Base-by-base conservation (phyloP, 2,888 invertebrate species). In the Bombylius discolor region DNA sequence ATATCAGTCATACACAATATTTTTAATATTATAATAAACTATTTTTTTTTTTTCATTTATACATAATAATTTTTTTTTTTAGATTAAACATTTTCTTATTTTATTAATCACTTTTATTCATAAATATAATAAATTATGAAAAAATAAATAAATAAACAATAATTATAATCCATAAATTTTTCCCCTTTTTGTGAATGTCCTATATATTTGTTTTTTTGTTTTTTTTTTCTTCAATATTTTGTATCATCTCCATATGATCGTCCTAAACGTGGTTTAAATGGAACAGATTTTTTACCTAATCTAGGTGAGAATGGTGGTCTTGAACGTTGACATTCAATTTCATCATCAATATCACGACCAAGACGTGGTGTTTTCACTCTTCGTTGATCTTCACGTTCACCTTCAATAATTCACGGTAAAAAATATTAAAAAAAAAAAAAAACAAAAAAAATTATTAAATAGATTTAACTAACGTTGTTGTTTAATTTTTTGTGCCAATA, bases 221-320 rank as follows among this genome's bases (percentile, higher is more conserved):
- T 34, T 46, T 12, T 9, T 46, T 12, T 34, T 13, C 31, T 44
- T 23, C 33, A 54, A 11, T 42, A 44, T 11, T 32, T 54, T 12
- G 33, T 39, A 33, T 55, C 55, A 14, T 55, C 23, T 23, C 23
- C 55, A 36, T 50, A 55, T 12, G 36, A 14, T 33, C 55, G 44
- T 33, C 76, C 77, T 62, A 76, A 67, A 64, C 76, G 69, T 58
- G 76, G 75, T 61, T 71, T 74, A 67, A 74, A 76, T 56, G 73
- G 72, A 58, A 71, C 70, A 56, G 73, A 70, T 63, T 76, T 74
- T 66, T 76, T 73, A 51, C 75, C 76, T 61, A 77, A 63, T 62
- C 76, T 70, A 57, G 77, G 75, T 54, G 76, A 71, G 64, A 77
- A 77, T 59, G 77, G 77, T 52, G 76, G 74, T 54, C 63, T 53